Evolutionary conservation across 1,140 invertebrate genomes (phyloP).

Genomic region (Diorhabda sublineata): DNA sequence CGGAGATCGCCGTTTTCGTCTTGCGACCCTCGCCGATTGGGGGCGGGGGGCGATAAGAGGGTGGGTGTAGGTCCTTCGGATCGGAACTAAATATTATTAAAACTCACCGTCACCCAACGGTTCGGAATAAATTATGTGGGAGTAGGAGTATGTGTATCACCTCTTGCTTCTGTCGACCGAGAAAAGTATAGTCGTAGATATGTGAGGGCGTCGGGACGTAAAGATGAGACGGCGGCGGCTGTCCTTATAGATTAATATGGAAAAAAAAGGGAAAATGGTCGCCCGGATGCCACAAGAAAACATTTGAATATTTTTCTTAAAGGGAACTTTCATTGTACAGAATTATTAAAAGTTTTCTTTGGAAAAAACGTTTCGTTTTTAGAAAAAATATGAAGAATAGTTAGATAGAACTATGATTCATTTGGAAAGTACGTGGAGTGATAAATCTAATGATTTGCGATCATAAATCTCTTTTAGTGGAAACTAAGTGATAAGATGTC

Average conservation of each 20-base stretch:
- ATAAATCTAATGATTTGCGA: too few relatives aligned
- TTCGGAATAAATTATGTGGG: constrained; percentile 21
- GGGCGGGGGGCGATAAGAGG: too few relatives aligned
- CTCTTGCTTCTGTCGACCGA: constrained; percentile 5
- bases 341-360: too few relatives aligned
- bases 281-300: background rate
- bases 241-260: constrained; percentile 11
- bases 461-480: too few relatives aligned
- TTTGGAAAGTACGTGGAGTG: too few relatives aligned
- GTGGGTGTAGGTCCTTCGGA: background rate
- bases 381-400: too few relatives aligned
- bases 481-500: too few relatives aligned
- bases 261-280: constrained; percentile 4
- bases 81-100: constrained; percentile 24
- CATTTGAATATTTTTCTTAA: too few relatives aligned
- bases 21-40: background rate
- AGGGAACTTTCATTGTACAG: too few relatives aligned
- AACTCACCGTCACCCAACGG: constrained; percentile 22
- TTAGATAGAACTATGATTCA: too few relatives aligned
- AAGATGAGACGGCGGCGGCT: background rate
- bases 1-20: constrained; percentile 15
- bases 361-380: too few relatives aligned
- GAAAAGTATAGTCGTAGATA: constrained; percentile 9
- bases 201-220: background rate
- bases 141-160: constrained; percentile 22